These are phyloP conservation scores for Pocillopora meandrina DNA, from an alignment of 92 coral and sea anemone species.

Conservation along the genomic window DNA sequence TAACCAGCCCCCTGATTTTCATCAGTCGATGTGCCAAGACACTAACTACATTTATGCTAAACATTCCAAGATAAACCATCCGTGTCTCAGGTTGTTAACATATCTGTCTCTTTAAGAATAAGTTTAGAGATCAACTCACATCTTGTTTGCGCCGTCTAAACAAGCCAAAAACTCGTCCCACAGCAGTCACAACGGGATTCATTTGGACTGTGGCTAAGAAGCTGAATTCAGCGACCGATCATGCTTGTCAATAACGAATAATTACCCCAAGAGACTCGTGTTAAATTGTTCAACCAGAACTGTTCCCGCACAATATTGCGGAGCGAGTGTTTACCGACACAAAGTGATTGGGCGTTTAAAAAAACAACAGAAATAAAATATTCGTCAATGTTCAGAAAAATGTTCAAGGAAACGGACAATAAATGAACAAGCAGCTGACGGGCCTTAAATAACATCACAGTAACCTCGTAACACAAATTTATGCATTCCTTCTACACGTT, in stretches of 20 bases:
- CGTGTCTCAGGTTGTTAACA: not conserved
- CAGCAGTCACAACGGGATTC: constrained; percentile 1
- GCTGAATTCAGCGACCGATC: not conserved
- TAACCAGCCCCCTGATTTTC: not conserved
- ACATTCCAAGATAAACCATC: not conserved
- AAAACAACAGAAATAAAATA: not conserved
- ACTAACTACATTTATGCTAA: not conserved
- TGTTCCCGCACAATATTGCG: not conserved
- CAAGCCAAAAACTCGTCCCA: constrained; percentile 21
- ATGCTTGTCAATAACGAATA: not conserved
- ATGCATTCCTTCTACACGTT: not conserved
- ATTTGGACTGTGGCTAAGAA: not conserved
- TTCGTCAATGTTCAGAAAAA: not conserved
- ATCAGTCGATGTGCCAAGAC: not conserved
- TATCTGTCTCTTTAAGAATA: not conserved
- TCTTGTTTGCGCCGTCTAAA: constrained; percentile 14
- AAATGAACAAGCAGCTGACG: not conserved
- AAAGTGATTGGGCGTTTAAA: not conserved
- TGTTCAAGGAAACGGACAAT: not conserved
- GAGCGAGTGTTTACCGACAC: not conserved
- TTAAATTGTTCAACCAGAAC: not conserved
- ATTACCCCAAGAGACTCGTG: not conserved
- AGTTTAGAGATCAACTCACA: constrained; percentile 1
- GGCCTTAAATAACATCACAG: not conserved
- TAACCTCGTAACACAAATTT: not conserved